Evolutionary conservation across 2,797 vertebrate species (phyloP).

Genomic region (Cyprinodon diabolis): DNA sequence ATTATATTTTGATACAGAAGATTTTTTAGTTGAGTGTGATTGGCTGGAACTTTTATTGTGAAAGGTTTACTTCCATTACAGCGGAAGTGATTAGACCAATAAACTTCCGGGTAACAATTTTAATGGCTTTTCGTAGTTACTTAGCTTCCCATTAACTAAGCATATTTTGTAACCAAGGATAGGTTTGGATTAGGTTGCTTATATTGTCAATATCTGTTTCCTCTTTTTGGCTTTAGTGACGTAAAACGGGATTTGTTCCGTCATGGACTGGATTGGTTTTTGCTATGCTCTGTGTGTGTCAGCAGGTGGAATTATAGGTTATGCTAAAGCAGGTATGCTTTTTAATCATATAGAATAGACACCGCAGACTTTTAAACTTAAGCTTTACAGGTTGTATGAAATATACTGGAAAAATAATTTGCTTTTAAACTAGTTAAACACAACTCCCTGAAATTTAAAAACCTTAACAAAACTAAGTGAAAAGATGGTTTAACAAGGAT

Average conservation of each 20-base stretch:
- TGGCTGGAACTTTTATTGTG: not conserved
- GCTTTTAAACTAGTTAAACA: not conserved
- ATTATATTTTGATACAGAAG: too few species aligned
- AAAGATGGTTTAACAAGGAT: not conserved
- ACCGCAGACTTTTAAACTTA: not conserved
- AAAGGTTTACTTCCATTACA: not conserved
- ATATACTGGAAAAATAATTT: not conserved
- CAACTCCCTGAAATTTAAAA: not conserved
- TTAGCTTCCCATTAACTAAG: not conserved
- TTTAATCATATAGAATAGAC: not conserved
- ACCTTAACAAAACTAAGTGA: not conserved
- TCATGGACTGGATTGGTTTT: constrained; percentile 86
- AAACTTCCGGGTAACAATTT: too few species aligned
- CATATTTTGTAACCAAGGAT: not conserved
- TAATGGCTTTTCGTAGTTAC: too few species aligned
- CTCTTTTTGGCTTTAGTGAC: not conserved
- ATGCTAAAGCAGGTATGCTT: constrained; percentile 85
- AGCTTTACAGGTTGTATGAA: not conserved
- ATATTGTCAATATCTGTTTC: not conserved
- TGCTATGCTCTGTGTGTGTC: constrained; percentile 85
- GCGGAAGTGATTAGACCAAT: constrained; percentile 2
- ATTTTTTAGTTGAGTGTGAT: not conserved
- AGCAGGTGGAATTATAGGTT: constrained; percentile 87
- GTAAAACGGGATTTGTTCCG: constrained; percentile 51
- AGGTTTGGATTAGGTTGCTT: not conserved